Conservation (phyloP, 1,140 invertebrate species). For the Bombus pascuorum region DNA sequence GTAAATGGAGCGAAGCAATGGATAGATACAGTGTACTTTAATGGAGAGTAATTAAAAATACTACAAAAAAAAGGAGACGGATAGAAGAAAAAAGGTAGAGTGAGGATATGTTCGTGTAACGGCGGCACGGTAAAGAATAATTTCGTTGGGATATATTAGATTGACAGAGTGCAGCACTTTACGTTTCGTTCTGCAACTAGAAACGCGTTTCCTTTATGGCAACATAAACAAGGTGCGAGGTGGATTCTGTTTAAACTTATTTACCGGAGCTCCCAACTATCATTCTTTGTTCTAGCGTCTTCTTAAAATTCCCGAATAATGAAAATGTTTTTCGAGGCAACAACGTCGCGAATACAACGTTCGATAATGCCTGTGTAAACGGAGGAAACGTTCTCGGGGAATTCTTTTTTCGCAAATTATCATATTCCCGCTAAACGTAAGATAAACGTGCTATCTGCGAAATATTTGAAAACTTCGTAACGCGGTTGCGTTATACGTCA, state of each 20-base stretch:
- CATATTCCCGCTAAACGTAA: not conserved
- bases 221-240: not conserved
- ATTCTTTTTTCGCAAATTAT: not conserved
- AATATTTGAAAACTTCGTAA: not conserved
- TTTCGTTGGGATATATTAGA: constrained; percentile 28
- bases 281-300: not conserved
- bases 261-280: not conserved
- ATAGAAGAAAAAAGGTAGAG: not conserved
- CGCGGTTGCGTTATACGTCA: not conserved
- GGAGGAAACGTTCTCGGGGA: no score
- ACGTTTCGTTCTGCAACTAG: constrained; percentile 9
- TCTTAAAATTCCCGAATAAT: constrained; percentile 3
- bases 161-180: constrained; percentile 25
- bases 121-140: not conserved
- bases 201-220: not conserved
- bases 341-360: not conserved
- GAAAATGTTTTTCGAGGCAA: not conserved
- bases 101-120: not conserved
- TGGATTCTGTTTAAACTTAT: constrained; percentile 8
- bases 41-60: constrained; percentile 26
- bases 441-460: not conserved
- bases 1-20: constrained; percentile 29
- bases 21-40: not conserved
- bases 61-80: not conserved
- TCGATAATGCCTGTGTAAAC: not conserved